phyloP scores from a whole-genome alignment of 1,140 invertebrate species.

The Nilaparvata lugens region DNA sequence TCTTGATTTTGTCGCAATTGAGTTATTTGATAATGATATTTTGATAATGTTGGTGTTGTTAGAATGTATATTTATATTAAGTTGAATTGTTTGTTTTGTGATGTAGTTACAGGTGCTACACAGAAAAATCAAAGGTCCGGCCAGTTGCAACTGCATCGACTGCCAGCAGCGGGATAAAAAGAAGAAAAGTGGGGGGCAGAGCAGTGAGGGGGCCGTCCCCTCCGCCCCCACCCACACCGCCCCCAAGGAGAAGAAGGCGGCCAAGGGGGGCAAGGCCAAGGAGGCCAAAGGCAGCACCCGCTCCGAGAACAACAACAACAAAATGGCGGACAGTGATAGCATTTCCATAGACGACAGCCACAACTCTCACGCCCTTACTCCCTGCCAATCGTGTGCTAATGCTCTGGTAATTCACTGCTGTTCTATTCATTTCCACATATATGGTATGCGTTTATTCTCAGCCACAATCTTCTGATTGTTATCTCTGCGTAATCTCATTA shows the following conservation, averaged over 20 bases:
- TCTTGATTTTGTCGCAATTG: no score
- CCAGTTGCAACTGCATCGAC: constrained; percentile 36
- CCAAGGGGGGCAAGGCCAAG: neutral
- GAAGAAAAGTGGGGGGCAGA: constrained; percentile 10
- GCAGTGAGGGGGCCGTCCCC: no score
- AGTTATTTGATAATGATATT: no score
- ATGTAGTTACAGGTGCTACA: constrained; percentile 36
- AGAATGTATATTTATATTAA: no score
- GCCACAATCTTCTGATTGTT: no score
- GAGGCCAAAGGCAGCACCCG: neutral
- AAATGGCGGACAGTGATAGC: constrained; percentile 11
- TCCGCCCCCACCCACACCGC: no score
- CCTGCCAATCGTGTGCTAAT: constrained; percentile 38
- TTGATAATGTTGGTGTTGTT: no score
- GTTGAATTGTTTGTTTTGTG: neutral
- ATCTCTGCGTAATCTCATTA: no score
- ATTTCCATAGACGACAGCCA: constrained; percentile 8
- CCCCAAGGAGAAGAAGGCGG: neutral
- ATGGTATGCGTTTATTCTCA: no score
- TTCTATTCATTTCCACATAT: no score
- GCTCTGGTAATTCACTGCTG: constrained; percentile 14
- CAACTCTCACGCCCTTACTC: constrained; percentile 15
- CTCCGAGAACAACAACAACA: neutral
- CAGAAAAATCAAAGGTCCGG: constrained; percentile 36
- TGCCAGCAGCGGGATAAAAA: constrained; percentile 25